Conservation (phyloP, 2,888 invertebrate genomes). For the Baronia brevicornis region DNA sequence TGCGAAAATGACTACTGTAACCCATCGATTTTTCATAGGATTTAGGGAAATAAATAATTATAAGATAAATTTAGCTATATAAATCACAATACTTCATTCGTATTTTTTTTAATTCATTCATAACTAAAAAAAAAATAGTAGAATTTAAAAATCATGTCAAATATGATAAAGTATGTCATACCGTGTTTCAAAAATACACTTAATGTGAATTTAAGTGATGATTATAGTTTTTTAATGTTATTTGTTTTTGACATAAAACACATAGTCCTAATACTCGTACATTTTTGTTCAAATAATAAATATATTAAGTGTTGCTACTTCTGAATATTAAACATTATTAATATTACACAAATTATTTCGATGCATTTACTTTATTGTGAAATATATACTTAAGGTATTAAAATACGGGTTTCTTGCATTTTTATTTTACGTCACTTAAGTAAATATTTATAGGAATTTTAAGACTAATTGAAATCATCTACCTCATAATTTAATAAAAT, state of each 20-base stretch:
- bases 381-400: slow-evolving; percentile 27
- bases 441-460: slow-evolving; percentile 53
- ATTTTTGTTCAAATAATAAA: background rate
- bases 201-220: slow-evolving; percentile 5
- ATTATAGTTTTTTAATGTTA: slow-evolving; percentile 1
- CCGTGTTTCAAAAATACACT: slow-evolving; percentile 3
- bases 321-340: too few species aligned
- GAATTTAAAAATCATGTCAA: slow-evolving; percentile 4
- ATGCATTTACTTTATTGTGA: slow-evolving; percentile 10
- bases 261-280: background rate
- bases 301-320: background rate
- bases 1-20: slow-evolving; percentile 16
- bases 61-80: background rate
- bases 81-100: background rate
- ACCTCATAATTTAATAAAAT: slow-evolving; percentile 71
- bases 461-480: slow-evolving; percentile 73
- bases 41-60: slow-evolving; percentile 16
- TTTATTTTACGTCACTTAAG: slow-evolving; percentile 31
- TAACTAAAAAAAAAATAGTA: too few species aligned
- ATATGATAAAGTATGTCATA: background rate
- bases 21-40: slow-evolving; percentile 24
- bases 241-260: too few species aligned
- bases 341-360: background rate
- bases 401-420: slow-evolving; percentile 42
- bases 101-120: background rate